phyloP scores from a whole-genome alignment of 1,140 invertebrate species.

The Drusus annulatus region DNA sequence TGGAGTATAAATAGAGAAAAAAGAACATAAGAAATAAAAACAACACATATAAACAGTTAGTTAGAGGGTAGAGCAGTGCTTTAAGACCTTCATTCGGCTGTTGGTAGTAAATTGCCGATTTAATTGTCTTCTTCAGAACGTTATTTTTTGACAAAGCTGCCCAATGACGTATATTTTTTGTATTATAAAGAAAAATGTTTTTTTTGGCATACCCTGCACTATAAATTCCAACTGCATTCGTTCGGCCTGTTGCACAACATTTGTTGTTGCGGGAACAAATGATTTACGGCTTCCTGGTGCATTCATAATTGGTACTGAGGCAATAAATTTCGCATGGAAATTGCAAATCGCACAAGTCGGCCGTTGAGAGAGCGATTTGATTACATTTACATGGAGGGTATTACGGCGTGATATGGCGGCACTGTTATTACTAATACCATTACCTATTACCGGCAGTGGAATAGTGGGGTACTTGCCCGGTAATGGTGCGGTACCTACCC shows the following conservation, averaged over 20 bases:
- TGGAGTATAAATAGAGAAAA: too few relatives aligned
- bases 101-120: too few relatives aligned
- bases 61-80: too few relatives aligned
- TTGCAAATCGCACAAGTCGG: slow-evolving; percentile 48
- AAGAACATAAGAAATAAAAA: too few relatives aligned
- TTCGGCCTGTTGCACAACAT: slow-evolving; percentile 49
- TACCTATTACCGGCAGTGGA: too few relatives aligned
- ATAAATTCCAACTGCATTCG: slow-evolving; percentile 20
- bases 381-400: slow-evolving; percentile 40
- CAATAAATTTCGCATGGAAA: slow-evolving; percentile 57
- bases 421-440: slow-evolving; percentile 18
- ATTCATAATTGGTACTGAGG: slow-evolving; percentile 54
- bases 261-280: slow-evolving; percentile 42
- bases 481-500: too few relatives aligned
- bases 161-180: neutral
- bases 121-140: too few relatives aligned
- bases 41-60: too few relatives aligned
- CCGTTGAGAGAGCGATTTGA: slow-evolving; percentile 34
- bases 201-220: slow-evolving; percentile 2
- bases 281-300: slow-evolving; percentile 56
- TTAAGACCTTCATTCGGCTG: too few relatives aligned
- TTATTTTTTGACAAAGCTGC: too few relatives aligned
- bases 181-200: too few relatives aligned
- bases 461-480: too few relatives aligned
- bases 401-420: slow-evolving; percentile 32